Evolutionary conservation across 1,140 invertebrate genomes (phyloP), one percentile per base, ranked within the genome.

Genomic region (Drosophila virilis): DNA sequence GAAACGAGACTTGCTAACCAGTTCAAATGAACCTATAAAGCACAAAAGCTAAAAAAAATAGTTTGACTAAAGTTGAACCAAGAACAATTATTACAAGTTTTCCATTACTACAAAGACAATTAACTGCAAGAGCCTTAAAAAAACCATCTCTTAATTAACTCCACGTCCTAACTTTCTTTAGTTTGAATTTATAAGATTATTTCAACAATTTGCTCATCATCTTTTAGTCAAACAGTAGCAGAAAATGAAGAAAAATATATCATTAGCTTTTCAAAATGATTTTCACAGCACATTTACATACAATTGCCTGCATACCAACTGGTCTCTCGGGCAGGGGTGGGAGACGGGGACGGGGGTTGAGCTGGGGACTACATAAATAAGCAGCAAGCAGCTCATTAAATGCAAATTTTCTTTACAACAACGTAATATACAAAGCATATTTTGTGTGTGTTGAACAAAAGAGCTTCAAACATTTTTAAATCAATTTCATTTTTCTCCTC

Each of bases 211-310:
- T 80, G 58, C 60, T 73, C 33, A 52, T 61, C 52, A 69, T 62
- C 51, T 68, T 10, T 15, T 9, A 45, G 17, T 43, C 32, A 60
- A 67, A 69, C 51, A 69, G 46, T 37, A 64, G 46, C 32, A 42
- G 52, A 43, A 38, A 66, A 32, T 32, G 48, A 35, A 6, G 35
- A 57, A 22, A 57, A 88, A 86, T 77, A 67, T 88, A 88, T 83
- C 61, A 88, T 82, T 79, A 82, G 72, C 76, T 81, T 55, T 78
- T 54, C 66, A 84, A 80, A 78, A 78, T 78, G 59, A 85, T 85
- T 79, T 83, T 62, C 69, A 82, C 76, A 74, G 64, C 54, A 75
- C 52, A 86, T 86, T 86, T 86, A 77, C 83, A 86, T 86, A 86
- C 83, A 86, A 86, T 83, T 78, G 69, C 33, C 50, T 50, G 6